These are phyloP conservation scores for Tauraco hartlaubi DNA, from an alignment of 2,797 vertebrate species.

Conservation along the genomic window DNA sequence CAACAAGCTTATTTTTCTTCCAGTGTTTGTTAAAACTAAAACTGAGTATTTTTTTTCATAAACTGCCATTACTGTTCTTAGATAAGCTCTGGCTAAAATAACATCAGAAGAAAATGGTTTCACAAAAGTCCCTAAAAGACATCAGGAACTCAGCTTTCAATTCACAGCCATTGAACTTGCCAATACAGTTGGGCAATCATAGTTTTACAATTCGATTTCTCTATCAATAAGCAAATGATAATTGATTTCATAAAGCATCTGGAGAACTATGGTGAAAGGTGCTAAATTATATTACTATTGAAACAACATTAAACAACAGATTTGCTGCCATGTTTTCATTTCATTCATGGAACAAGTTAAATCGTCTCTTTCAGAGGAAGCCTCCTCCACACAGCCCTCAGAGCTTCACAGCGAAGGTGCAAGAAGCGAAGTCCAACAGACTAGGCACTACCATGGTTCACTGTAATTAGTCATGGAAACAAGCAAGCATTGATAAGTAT, in stretches of 20 bases:
- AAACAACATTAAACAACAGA: not conserved
- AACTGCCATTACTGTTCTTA: not conserved
- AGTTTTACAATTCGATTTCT: not conserved
- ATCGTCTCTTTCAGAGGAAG: not conserved
- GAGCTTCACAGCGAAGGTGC: not conserved
- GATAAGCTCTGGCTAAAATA: not conserved
- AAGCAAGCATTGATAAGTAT: not conserved
- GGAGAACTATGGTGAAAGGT: not conserved
- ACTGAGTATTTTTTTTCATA: not conserved
- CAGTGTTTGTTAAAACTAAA: not conserved
- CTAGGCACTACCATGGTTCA: not conserved
- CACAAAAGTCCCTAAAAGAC: not conserved
- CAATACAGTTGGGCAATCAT: not conserved
- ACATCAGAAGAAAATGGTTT: not conserved
- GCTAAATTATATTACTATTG: not conserved
- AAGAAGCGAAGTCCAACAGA: not conserved
- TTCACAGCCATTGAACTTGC: not conserved
- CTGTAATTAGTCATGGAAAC: not conserved
- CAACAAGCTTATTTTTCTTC: not conserved
- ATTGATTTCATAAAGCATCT: not conserved
- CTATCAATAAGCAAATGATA: not conserved
- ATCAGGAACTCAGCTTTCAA: not conserved
- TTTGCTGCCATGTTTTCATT: not conserved
- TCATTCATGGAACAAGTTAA: not conserved
- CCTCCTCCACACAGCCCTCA: not conserved